Percentiles rank a stretch among this genome's conserved stretches.
Evolutionary conservation across 2,888 invertebrate genomes (phyloP).

Genomic region (Pharmacophagus antenor): DNA sequence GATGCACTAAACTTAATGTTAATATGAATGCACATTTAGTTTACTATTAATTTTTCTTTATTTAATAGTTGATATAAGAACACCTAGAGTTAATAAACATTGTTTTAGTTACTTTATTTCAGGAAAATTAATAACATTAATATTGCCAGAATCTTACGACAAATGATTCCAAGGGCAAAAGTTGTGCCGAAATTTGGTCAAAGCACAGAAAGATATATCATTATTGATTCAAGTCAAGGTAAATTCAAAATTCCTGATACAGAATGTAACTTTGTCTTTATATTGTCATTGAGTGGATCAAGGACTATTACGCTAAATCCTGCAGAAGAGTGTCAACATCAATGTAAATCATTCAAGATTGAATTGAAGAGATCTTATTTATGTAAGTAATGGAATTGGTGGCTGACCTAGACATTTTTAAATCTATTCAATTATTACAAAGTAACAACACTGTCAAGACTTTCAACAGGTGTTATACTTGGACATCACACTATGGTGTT

Average conservation of each 20-base stretch:
- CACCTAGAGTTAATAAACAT: neutral
- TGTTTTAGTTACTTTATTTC: constrained; percentile 35
- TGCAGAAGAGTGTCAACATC: constrained; percentile 86
- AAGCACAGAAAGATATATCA: constrained; percentile 88
- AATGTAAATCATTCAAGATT: constrained; percentile 86
- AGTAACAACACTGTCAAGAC: no score
- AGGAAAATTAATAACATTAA: constrained; percentile 91
- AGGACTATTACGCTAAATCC: constrained; percentile 87
- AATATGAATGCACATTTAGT: no score
- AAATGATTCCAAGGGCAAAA: constrained; percentile 85
- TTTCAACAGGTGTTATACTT: no score
- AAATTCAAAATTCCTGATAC: constrained; percentile 87
- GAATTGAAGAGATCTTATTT: constrained; percentile 86
- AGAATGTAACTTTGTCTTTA: constrained; percentile 90
- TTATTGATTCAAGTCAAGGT: constrained; percentile 86
- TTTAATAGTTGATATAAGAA: no score
- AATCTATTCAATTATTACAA: no score
- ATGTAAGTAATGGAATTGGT: constrained; percentile 80
- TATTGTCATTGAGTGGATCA: constrained; percentile 86
- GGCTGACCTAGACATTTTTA: no score
- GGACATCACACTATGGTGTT: no score
- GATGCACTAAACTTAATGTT: no score
- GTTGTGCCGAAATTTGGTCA: constrained; percentile 87
- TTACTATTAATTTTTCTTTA: no score
- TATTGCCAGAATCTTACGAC: constrained; percentile 85